Conservation (phyloP, 2,113 vertebrate genomes). For the Todiramphus saurophagus region DNA sequence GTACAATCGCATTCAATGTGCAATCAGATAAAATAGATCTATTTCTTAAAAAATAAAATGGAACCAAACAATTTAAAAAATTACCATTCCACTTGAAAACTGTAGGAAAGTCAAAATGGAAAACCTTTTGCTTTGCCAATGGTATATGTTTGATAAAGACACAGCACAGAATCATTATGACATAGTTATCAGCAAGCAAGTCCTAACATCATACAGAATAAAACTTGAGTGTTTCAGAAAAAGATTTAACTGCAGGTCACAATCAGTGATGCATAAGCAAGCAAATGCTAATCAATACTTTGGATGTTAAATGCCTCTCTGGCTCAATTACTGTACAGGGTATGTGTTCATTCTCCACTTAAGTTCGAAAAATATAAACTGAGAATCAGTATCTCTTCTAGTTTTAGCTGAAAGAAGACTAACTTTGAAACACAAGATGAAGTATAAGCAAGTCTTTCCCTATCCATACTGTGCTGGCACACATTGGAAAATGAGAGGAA, state of each 20-base stretch:
- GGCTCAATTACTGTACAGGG: slow-evolving; percentile 20
- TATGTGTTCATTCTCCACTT: slow-evolving; percentile 44
- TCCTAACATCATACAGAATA: neutral
- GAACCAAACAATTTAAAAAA: neutral
- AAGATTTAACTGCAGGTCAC: slow-evolving; percentile 38
- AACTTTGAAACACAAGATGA: slow-evolving; percentile 2
- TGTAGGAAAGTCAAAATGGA: neutral
- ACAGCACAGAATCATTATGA: neutral
- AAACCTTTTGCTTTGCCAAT: neutral
- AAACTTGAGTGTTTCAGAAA: neutral
- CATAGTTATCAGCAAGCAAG: slow-evolving; percentile 14
- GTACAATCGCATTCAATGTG: neutral
- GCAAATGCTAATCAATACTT: slow-evolving; percentile 56
- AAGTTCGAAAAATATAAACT: slow-evolving; percentile 60
- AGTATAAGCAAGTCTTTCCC: neutral
- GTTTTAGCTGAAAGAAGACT: slow-evolving; percentile 36
- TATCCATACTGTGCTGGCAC: neutral
- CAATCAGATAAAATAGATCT: neutral
- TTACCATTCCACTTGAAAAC: neutral
- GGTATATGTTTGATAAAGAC: neutral
- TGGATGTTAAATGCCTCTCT: slow-evolving; percentile 45
- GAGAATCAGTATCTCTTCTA: slow-evolving; percentile 43
- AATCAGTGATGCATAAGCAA: slow-evolving; percentile 60
- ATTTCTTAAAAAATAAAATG: neutral
- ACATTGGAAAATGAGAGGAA: neutral